A percentile compares a stretch with the other conserved stretches of the same genome.
These are phyloP conservation scores for Diachrysia chrysitis DNA, from an alignment of 2,888 invertebrate genomes.

Conservation along the genomic window DNA sequence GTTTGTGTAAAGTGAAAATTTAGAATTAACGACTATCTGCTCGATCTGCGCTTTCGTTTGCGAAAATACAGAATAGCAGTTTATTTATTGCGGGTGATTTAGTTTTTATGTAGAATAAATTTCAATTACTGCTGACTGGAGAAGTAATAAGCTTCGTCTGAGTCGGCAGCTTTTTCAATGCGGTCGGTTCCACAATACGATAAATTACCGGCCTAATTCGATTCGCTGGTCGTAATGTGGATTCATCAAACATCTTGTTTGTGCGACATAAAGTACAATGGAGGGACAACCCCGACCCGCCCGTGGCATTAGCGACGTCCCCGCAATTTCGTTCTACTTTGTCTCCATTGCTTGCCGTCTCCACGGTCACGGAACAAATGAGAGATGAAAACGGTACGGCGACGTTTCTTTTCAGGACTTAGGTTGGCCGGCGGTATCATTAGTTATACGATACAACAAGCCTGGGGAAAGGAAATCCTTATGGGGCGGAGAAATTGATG, in stretches of 20 bases:
- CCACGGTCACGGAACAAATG: conserved; percentile 75
- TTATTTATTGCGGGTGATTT: conserved; percentile 42
- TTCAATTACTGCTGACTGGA: conserved; percentile 45
- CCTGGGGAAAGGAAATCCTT: conserved; percentile 36
- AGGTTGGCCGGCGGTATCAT: conserved; percentile 61
- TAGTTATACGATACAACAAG: conserved; percentile 67
- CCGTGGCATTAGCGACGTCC: conserved; percentile 73
- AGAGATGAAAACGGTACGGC: conserved; percentile 73
- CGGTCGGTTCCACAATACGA: conserved; percentile 67
- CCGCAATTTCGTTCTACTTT: conserved; percentile 80
- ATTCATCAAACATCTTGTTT: conserved; percentile 86
- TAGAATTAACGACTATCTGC: conserved; percentile 65
- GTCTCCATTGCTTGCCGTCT: conserved; percentile 79
- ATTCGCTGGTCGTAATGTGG: conserved; percentile 81
- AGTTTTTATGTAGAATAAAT: conserved; percentile 46
- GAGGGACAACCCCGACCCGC: conserved; percentile 67
- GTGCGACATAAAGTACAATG: conserved; percentile 79
- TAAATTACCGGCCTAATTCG: conserved; percentile 80
- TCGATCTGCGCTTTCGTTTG: conserved; percentile 39
- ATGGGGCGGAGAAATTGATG: conserved; percentile 29
- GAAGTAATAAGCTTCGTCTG: conserved; percentile 48
- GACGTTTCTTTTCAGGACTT: conserved; percentile 69
- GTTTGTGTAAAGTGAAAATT: conserved; percentile 66
- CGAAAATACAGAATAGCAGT: conserved; percentile 32
- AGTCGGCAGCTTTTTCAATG: conserved; percentile 62